Base-by-base conservation (phyloP, 2,113 vertebrate genomes). In the Gavia stellata region DNA sequence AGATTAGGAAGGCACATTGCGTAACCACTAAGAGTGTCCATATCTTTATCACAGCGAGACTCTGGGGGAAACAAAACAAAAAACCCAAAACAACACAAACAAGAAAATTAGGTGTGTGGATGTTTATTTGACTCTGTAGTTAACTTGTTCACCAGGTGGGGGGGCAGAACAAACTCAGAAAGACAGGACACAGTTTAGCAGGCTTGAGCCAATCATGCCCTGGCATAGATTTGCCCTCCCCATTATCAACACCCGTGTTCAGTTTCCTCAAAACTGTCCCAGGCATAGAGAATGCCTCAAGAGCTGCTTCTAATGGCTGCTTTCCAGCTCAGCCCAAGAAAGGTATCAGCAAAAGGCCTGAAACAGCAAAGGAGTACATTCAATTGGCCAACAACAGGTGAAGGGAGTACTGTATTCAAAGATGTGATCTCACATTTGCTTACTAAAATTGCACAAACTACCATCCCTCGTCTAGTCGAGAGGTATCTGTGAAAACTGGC, bases 1-100 rank as follows among this genome's bases (percentile, higher is more conserved):
- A 99, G 98, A 87, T 99, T 99, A 68, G 99, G 99, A 97, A 99
- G 99, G 98, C 99, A 99, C 97, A 99, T 98, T 6, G 99, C 99
- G 10, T 99, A 99, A 58, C 99, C 99, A 40, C 99, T 99, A 63
- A 98, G 99, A 24, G 99, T 98, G 97, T 99, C 99, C 98, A 99
- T 98, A 84, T 99, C 99, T 96, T 99, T 99, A 81, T 99, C 98
- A 95, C 99, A 99, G 90, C 99, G 99, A 95, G 99, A 99, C 56
- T 98, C 99, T 99, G 97, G 29, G 78, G 12, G 73, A 58, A 61
- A 52, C 52, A 49, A 55, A n/a, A 25, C 42, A 38, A 53, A 78
- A 24, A 6, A 20, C n/a, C n/a, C n/a, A 34, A 40, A 40, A 17
- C 20, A 52, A 6, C 70, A 47, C n/a, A 17, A 3, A 42, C 25